Evolutionary conservation across 2,888 invertebrate species (phyloP), one percentile per base, ranked within the genome.

Genomic region (Cyaniris semiargus): DNA sequence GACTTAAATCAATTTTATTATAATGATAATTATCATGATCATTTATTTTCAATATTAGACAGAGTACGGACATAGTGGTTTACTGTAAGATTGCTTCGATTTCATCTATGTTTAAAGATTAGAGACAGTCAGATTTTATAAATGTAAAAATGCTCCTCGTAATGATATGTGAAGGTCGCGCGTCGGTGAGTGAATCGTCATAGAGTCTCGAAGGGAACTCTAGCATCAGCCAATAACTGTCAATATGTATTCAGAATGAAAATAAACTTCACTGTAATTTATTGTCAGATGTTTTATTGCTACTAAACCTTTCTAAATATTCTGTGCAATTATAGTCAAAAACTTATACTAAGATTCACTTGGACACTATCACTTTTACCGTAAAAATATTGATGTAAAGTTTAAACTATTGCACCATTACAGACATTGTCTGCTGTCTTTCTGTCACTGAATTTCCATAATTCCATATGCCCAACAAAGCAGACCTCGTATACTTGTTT

Each of bases 241-340:
- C 90, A 87, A 91, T 92, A 91, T 93, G 92, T 94, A 93, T 92
- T 93, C 93, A 89, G 87, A 87, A 91, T 90, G 90, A 91, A 92
- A 92, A 93, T 92, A 94, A 94, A 94, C 90, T 93, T 93, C 93
- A 93, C 92, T 94, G 94, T 94, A 93, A 94, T 94, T 94, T 94
- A 94, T 93, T 92, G 84, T 84, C 76, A 48, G 31, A 83, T 83
- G 83, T 87, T 86, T 88, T 83, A 80, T 84, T 84, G 53, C 31
- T 21, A 5, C 5, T 4, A 66, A 66, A 27, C 66, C 15, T 15
- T 66, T 6, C 27, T 31, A 18, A 15, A 15, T 5, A 31, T 60
- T 5, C 15, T 27, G 18, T 21, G 6, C 18, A n/a, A 13, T 56
- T n/a, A n/a, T 56, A 18, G 58, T 58, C 27, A 15, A 31, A 31